These are phyloP conservation scores for Scytalopus superciliaris DNA, from an alignment of 2,113 vertebrate genomes.

Conservation along the genomic window DNA sequence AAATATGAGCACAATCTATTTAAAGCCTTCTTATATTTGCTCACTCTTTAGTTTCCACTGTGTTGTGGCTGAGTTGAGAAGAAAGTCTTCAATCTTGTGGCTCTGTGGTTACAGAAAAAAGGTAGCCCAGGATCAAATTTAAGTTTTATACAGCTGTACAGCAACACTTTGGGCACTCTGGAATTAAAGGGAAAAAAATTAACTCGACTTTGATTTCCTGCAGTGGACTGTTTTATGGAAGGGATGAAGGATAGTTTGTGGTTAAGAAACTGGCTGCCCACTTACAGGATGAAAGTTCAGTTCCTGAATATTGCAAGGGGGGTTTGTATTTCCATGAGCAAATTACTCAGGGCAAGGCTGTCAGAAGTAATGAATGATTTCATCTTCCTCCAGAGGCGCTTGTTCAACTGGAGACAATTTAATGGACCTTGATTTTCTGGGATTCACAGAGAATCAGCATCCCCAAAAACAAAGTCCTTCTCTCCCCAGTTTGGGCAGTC, in stretches of 20 bases:
- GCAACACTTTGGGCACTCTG: background rate
- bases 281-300: background rate
- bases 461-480: background rate
- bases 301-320: background rate
- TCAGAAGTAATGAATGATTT: background rate
- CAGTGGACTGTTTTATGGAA: background rate
- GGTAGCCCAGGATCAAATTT: background rate
- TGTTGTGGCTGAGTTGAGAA: background rate
- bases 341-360: background rate
- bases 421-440: background rate
- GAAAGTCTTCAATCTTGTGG: slow-evolving; percentile 8
- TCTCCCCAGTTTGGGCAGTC: background rate
- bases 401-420: background rate
- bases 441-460: background rate
- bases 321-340: background rate
- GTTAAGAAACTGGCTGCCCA: background rate
- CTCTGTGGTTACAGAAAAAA: slow-evolving; percentile 7
- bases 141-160: background rate
- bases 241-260: background rate
- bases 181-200: background rate
- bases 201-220: background rate
- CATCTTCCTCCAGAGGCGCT: background rate
- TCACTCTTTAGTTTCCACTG: background rate
- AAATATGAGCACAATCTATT: background rate
- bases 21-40: background rate